Evolutionary conservation across 2,888 invertebrate genomes (phyloP).

Genomic region (Nowickia ferox): DNA sequence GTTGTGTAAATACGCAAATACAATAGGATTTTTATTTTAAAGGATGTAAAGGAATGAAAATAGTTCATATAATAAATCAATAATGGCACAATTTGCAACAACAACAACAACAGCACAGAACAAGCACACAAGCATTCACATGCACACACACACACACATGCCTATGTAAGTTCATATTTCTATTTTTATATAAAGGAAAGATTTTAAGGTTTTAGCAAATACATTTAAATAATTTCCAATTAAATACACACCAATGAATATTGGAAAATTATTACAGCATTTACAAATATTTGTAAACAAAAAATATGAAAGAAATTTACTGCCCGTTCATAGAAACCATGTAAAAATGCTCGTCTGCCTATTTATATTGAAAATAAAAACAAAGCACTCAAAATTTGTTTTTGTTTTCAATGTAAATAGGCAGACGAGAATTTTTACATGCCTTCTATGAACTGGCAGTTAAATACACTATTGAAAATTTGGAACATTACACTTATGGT

Average conservation of each 20-base stretch:
- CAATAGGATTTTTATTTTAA: not conserved
- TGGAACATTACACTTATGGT: not conserved
- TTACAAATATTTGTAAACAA: constrained; percentile 48
- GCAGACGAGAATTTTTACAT: no score
- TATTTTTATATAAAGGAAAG: not conserved
- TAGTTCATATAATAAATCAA: constrained; percentile 36
- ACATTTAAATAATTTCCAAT: constrained; percentile 60
- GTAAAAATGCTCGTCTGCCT: no score
- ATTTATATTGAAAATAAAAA: no score
- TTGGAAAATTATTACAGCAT: constrained; percentile 44
- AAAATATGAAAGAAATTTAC: not conserved
- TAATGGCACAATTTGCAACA: constrained; percentile 2
- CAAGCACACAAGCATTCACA: not conserved
- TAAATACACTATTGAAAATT: not conserved
- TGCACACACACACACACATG: not conserved
- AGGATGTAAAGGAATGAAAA: not conserved
- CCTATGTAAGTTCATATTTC: not conserved
- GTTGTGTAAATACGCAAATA: constrained; percentile 25
- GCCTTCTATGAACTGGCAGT: no score
- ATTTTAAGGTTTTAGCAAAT: constrained; percentile 33
- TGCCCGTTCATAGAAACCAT: not conserved
- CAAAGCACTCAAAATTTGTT: no score
- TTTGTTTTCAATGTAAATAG: no score
- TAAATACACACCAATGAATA: constrained; percentile 58
- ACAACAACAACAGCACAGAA: not conserved